Base-by-base conservation (phyloP, 2,888 invertebrate genomes). In the Drosophila quinaria region DNA sequence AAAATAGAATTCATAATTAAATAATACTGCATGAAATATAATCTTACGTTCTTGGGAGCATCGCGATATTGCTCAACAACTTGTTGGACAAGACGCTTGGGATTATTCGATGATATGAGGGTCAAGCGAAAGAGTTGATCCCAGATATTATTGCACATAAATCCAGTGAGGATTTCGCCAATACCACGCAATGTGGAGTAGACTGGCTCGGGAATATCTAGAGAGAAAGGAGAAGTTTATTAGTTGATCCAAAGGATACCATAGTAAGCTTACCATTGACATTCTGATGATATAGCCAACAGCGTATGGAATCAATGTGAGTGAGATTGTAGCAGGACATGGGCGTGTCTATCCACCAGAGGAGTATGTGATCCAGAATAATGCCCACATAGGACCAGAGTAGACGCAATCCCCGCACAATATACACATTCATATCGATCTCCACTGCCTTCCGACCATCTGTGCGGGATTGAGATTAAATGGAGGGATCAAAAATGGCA, bases 301-400 rank as follows among this genome's bases (percentile, higher is more conserved):
- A 83, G n/a, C 92, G 81, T 68, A 92, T 90, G 22, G 91, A 89
- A 33, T 92, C 92, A 3, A 92, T 89, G 50, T 92, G 87, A 0
- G 83, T 82, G n/a, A 92, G 71, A n/a, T 89, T 89, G 39, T 91
- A 92, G 63, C 95, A 94, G 13, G 96, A 95, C 46, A 96, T 92
- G 0, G 96, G 96, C 73, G 95, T 95, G 11, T 95, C 93, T 1
- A 96, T 95, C 97, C 97, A 97, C 97, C 97, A 97, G 0, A 97
- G 93, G 22, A 97, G 94, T 19, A 97, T 95, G 87, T 97, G 97
- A 89, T 97, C 97, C 54, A 97, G 93, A 85, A 95, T 96, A 68
- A 95, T 95, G 1, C 97, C 97, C 1, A 97, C 96, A 88, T 96
- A 95, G 0, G 96, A 95, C 97, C 97, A 97, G 31, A 97, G 93